These are phyloP conservation scores for Sitophilus oryzae DNA, from an alignment of 1,140 invertebrate species.

Conservation along the genomic window DNA sequence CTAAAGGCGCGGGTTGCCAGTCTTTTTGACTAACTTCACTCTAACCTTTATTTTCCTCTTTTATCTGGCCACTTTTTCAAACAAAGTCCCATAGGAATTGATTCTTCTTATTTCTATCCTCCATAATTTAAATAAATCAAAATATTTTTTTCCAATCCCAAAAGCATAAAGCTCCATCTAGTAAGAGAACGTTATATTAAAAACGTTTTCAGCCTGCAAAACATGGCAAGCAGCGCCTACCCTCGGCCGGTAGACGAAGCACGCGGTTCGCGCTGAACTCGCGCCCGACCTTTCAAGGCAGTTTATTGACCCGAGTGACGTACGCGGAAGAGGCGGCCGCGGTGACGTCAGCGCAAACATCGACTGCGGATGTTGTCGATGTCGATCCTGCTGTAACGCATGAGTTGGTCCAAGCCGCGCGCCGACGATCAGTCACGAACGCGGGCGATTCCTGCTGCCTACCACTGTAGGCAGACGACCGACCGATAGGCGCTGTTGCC, in stretches of 20 bases:
- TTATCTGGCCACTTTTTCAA: no score
- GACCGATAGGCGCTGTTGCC: conserved; percentile 8
- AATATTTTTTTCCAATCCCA: not conserved
- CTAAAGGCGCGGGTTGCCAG: no score
- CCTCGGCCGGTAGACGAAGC: conserved; percentile 32
- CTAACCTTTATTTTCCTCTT: no score
- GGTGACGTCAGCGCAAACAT: conserved; percentile 36
- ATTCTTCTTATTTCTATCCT: no score
- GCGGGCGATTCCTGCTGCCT: conserved; percentile 7
- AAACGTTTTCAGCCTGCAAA: not conserved
- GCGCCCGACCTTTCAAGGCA: conserved; percentile 42
- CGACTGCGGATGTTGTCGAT: conserved; percentile 35
- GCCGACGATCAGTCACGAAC: conserved; percentile 2
- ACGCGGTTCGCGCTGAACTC: conserved; percentile 6
- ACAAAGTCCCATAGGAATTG: no score
- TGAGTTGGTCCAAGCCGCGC: conserved; percentile 13
- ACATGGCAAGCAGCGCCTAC: conserved; percentile 18
- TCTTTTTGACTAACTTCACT: no score
- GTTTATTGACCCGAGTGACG: conserved; percentile 43
- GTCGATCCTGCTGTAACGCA: conserved; percentile 16
- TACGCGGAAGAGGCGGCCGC: conserved; percentile 42
- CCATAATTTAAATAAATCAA: no score
- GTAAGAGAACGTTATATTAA: not conserved
- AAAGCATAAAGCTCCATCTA: not conserved
- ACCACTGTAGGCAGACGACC: conserved; percentile 4